phyloP scores from a whole-genome alignment of 2,797 vertebrate species.

The Melanotaenia trifasciata region DNA sequence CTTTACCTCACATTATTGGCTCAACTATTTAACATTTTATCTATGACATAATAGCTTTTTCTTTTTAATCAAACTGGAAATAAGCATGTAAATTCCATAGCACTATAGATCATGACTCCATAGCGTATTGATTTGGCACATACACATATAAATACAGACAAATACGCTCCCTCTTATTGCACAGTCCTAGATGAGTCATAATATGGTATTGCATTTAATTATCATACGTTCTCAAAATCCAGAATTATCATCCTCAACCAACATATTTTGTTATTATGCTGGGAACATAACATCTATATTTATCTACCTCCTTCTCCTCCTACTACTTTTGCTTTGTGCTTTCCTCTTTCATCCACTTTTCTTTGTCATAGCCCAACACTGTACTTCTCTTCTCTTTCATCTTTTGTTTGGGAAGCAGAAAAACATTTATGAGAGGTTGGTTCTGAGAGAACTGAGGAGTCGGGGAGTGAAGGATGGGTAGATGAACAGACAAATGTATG shows the following conservation, averaged over 20 bases:
- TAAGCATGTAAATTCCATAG: slow-evolving; percentile 73
- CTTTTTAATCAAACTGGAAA: slow-evolving; percentile 81
- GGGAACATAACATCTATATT: slow-evolving; percentile 59
- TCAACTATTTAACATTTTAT: slow-evolving; percentile 51
- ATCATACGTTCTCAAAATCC: slow-evolving; percentile 62
- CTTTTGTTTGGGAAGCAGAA: slow-evolving; percentile 17
- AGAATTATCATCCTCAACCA: slow-evolving; percentile 54
- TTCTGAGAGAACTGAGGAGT: slow-evolving; percentile 30
- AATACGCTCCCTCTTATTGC: slow-evolving; percentile 20
- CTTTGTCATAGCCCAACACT: slow-evolving; percentile 22
- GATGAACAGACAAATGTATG: slow-evolving; percentile 60
- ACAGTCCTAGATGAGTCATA: slow-evolving; percentile 58
- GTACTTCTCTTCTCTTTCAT: slow-evolving; percentile 32
- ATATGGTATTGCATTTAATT: slow-evolving; percentile 68
- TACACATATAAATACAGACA: slow-evolving; percentile 12
- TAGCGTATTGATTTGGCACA: slow-evolving; percentile 38
- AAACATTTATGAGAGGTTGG: slow-evolving; percentile 51
- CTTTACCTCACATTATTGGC: slow-evolving; percentile 26
- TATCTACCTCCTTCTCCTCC: slow-evolving; percentile 61
- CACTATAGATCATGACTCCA: slow-evolving; percentile 62
- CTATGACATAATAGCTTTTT: slow-evolving; percentile 76
- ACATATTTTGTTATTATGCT: slow-evolving; percentile 62
- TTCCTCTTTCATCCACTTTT: slow-evolving; percentile 41
- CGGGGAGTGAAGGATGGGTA: slow-evolving; percentile 31
- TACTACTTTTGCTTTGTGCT: slow-evolving; percentile 51